Evolutionary conservation across 2,888 invertebrate species (phyloP), one percentile per base, ranked within the genome.

Genomic region (Drosophila infuscata): DNA sequence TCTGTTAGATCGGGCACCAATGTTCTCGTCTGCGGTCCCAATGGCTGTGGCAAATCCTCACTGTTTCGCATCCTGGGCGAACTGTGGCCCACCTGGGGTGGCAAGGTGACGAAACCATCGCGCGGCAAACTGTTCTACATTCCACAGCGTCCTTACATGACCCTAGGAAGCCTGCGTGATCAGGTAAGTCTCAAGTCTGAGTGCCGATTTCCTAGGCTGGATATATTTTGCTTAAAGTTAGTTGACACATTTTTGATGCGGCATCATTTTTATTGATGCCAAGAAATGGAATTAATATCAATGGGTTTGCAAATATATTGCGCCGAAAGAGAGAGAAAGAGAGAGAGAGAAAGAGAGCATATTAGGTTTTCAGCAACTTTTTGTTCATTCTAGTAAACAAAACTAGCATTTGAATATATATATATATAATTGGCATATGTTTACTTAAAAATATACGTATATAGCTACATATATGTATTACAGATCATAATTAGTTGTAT

Each of bases 81-180:
- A 94, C 94, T 99, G 67, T 99, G 99, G 99, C 99, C 99, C 0
- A 94, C 98, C 67, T 99, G 98, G 95, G 98, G 98, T 32, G 99
- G 99, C 3, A 95, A 96, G 7, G 94, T 99, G 63, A 98, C 97
- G 3, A 99, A 99, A 93, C 99, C 99, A n/a, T 97, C 97, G 0
- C 95, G 96, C 70, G 97, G 98, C 29, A 98, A 99, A 92, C 95
- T 99, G 33, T 99, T 99, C 94, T 93, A 93, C 74, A 98, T 99
- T 89, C 99, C 99, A 1, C 97, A 99, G 94, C 94, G 98, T 79
- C 99, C 99, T 0, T 99, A 99, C 92, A 99, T 99, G 99, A 99
- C 99, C 0, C 94, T 99, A 7, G 99, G 99, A 0, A 97, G 97
- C 2, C 94, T 99, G 48, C 94, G 99, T 66, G 99, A 99, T 93